Conservation (phyloP, 1,140 invertebrate genomes). For the Ridgeia piscesae region DNA sequence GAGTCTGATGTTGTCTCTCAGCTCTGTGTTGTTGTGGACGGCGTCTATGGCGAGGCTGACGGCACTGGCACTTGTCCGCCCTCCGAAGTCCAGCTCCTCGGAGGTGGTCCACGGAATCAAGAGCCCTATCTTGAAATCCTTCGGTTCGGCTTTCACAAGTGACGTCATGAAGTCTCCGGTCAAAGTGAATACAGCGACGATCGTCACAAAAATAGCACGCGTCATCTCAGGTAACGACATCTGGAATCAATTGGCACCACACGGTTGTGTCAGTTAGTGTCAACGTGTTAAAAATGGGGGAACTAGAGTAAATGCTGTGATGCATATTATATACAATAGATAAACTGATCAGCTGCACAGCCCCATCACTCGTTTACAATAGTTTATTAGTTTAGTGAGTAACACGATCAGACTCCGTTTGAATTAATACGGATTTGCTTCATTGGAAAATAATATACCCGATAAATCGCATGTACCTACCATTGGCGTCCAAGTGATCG, state of each 20-base stretch:
- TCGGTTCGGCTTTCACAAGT: background rate
- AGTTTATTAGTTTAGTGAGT: no score
- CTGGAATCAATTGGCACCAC: background rate
- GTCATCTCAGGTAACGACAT: background rate
- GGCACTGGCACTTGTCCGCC: conserved; percentile 27
- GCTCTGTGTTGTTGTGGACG: conserved; percentile 22
- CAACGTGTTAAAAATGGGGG: background rate
- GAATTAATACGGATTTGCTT: no score
- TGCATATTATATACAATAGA: background rate
- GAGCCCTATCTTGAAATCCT: background rate
- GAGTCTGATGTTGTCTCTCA: background rate
- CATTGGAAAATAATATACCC: no score
- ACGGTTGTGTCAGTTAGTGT: background rate
- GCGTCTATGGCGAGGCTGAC: conserved; percentile 28
- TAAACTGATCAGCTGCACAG: no score
- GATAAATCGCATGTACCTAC: background rate
- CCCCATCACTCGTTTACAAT: no score
- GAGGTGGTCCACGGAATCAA: conserved; percentile 26
- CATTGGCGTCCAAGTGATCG: background rate
- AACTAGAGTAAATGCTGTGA: background rate
- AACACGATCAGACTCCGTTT: no score
- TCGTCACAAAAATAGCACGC: background rate
- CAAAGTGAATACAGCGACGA: background rate
- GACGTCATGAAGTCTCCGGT: background rate
- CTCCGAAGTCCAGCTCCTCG: conserved; percentile 24